A percentile compares a stretch with the other conserved stretches of the same genome.
phyloP scores from a whole-genome alignment of 2,113 vertebrate species.

The Cnemophilus loriae region DNA sequence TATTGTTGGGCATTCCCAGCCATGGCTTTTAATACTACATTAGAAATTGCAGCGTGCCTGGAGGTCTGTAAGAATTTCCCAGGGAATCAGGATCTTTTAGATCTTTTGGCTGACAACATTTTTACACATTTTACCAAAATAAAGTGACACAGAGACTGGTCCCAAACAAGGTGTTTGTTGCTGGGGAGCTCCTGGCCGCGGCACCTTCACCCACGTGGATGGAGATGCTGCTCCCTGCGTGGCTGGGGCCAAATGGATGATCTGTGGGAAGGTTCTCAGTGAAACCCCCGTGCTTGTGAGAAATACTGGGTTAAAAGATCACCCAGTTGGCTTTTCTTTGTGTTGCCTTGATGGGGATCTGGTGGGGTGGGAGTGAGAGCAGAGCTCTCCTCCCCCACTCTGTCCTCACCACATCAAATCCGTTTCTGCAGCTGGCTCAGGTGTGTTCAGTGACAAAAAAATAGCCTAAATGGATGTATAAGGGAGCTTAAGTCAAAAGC shows the following conservation, averaged over 20 bases:
- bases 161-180: rapidly evolving
- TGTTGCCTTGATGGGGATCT: background rate
- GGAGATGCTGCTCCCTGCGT: background rate
- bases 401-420: background rate
- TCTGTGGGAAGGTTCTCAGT: background rate
- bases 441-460: background rate
- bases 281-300: background rate
- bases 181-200: background rate
- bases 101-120: background rate
- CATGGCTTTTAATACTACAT: rapidly evolving
- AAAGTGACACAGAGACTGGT: background rate
- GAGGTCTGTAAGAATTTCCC: background rate
- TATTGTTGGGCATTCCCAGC: background rate
- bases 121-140: background rate
- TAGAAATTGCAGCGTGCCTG: background rate
- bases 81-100: background rate
- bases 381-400: background rate
- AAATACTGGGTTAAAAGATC: background rate
- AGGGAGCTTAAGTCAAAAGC: background rate
- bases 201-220: rapidly evolving
- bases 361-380: background rate
- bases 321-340: background rate
- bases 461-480: background rate
- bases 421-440: background rate
- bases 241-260: background rate